These are phyloP conservation scores for Psophia crepitans DNA, from an alignment of 2,113 vertebrate genomes.

Conservation along the genomic window DNA sequence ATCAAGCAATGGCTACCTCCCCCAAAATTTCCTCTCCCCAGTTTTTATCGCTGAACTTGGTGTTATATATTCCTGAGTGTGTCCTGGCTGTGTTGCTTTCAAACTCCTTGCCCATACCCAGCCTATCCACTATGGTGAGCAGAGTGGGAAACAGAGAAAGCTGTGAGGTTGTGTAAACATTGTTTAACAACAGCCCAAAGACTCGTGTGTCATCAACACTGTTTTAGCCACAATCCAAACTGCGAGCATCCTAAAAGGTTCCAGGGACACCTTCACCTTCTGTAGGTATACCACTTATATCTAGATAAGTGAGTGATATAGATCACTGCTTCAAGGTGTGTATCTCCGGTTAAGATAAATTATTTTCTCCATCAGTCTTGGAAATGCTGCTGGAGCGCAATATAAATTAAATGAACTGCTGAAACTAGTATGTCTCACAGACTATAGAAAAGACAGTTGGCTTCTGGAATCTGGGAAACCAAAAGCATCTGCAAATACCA, in stretches of 20 bases:
- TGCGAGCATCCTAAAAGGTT: rapidly evolving
- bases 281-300: background rate
- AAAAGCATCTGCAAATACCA: background rate
- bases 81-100: background rate
- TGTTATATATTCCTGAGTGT: background rate
- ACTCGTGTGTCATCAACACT: background rate
- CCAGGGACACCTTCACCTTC: background rate
- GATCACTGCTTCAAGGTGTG: background rate
- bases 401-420: background rate
- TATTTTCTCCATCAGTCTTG: background rate
- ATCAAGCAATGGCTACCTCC: background rate
- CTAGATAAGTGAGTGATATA: background rate
- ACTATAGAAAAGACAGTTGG: background rate
- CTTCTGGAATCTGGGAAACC: background rate
- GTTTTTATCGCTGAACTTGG: background rate
- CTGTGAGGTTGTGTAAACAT: background rate
- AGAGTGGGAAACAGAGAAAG: background rate
- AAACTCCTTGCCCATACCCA: background rate
- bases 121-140: rapidly evolving
- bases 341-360: background rate
- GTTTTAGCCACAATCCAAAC: background rate
- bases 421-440: background rate
- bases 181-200: background rate
- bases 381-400: background rate
- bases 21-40: background rate